phyloP scores from a whole-genome alignment of 2,888 invertebrate species.

The Cosmia trapezina region DNA sequence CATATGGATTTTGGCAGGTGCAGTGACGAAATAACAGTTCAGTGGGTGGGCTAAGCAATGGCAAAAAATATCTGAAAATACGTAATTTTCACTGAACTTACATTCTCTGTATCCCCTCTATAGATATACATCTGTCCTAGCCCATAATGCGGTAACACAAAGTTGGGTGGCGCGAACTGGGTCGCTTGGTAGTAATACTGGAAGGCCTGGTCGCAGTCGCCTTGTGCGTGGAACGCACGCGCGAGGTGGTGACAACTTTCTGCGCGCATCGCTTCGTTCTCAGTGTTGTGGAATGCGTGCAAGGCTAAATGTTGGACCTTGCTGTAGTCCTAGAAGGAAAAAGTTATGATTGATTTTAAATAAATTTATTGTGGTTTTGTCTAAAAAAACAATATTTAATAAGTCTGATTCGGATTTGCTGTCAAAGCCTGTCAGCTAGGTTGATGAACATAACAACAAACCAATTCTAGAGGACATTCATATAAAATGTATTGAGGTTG shows the following conservation, averaged over 20 bases:
- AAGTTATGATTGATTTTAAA: neutral
- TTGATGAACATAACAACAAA: too few species aligned
- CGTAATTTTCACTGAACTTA: slow-evolving; percentile 82
- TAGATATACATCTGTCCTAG: slow-evolving; percentile 99
- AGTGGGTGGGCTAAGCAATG: too few species aligned
- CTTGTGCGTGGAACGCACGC: slow-evolving; percentile 98
- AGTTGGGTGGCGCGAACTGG: slow-evolving; percentile 98
- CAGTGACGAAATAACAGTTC: too few species aligned
- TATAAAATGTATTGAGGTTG: too few species aligned
- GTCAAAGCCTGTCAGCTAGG: too few species aligned
- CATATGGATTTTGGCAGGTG: too few species aligned
- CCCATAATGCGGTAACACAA: slow-evolving; percentile 99
- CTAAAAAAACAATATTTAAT: too few species aligned
- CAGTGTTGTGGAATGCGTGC: slow-evolving; percentile 99
- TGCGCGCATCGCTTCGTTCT: slow-evolving; percentile 99
- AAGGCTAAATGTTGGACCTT: slow-evolving; percentile 99
- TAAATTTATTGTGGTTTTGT: neutral
- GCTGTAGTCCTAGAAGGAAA: slow-evolving; percentile 93
- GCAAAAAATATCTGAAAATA: too few species aligned
- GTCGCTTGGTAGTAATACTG: slow-evolving; percentile 99
- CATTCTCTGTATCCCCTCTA: slow-evolving; percentile 98
- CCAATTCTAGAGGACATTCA: too few species aligned
- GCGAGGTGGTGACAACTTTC: slow-evolving; percentile 99
- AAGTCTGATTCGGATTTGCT: too few species aligned
- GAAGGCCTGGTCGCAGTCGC: slow-evolving; percentile 99